Evolutionary conservation across 1,140 invertebrate genomes (phyloP).

Genomic region (Drosophila lacertosa): DNA sequence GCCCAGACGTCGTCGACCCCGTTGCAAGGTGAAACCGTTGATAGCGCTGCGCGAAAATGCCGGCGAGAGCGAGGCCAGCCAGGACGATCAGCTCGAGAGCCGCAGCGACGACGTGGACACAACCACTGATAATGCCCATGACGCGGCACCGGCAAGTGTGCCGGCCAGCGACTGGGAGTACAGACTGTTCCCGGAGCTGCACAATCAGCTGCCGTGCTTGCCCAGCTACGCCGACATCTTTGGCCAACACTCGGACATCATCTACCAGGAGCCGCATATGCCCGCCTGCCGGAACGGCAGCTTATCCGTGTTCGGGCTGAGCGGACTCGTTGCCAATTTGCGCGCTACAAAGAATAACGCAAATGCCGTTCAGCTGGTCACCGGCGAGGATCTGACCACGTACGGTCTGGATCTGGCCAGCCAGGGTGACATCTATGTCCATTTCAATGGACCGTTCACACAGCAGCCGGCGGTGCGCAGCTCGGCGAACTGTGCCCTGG

Average conservation of each 20-base stretch:
- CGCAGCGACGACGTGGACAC: conserved; percentile 17
- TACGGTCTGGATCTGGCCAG: conserved; percentile 60
- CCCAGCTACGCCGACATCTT: conserved; percentile 63
- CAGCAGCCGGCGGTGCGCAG: conserved; percentile 45
- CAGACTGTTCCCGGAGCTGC: conserved; percentile 58
- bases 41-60: conserved; percentile 19
- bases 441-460: conserved; percentile 69
- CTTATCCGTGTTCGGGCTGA: conserved; percentile 24
- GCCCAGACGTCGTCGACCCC: conserved; percentile 62
- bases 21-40: conserved; percentile 49
- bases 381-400: conserved; percentile 62
- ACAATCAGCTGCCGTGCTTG: conserved; percentile 40
- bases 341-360: conserved; percentile 16
- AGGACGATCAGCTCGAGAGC: conserved; percentile 17
- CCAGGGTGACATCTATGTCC: conserved; percentile 66
- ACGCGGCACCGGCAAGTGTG: not conserved
- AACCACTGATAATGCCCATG: not conserved
- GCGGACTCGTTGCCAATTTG: conserved; percentile 34
- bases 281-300: not conserved
- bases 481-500: conserved; percentile 51
- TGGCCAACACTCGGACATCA: conserved; percentile 44
- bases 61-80: conserved; percentile 15
- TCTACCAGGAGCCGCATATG: not conserved
- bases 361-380: conserved; percentile 36
- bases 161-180: conserved; percentile 47